Evolutionary conservation across 2,888 invertebrate species (phyloP), one percentile per base, ranked within the genome.

Genomic region (Tenthredo mesomela): DNA sequence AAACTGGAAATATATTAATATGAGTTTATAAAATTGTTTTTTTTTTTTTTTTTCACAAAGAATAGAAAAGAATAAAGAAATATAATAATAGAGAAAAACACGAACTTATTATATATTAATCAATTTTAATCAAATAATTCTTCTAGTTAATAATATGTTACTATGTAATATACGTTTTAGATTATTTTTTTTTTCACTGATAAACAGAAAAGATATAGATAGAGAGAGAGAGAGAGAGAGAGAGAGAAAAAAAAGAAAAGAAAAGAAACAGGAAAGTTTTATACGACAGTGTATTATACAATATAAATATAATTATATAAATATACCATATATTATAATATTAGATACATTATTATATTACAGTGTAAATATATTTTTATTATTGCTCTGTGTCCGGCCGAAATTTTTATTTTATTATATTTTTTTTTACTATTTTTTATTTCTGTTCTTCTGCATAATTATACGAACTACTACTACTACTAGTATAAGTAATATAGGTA

Each of bases 351-450:
- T 33, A 80, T 54, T 33, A 84, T 54, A n/a, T 80, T 82, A 37
- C n/a, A 80, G 54, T 58, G 73, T 73, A 58, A 80, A 75, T 37
- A 50, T 43, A 77, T 65, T 65, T 43, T 61, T 43, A 61, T 61
- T 75, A 84, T 84, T 70, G 75, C 70, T 71, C n/a, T 84, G 37
- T 58, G 58, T 84, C 54, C 70, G 71, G 71, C 54, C 61, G 9
- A 61, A 40, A n/a, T 75, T 75, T 54, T 15, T 47, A 29, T 75
- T 29, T 50, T 25, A 29, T 12, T 33, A 25, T 21, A 58, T 58
- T 58, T n/a, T 10, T 2, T 58, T 58, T 25, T 25, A 12, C 37
- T 61, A 7, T 25, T 21, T 10, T 61, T 25, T 25, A 2, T 12
- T 21, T 12, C 10, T 61, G 10, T 47, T 25, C 10, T 25, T 61